Percentiles rank a stretch among this genome's conserved stretches.
phyloP scores from a whole-genome alignment of 2,113 vertebrate genomes.

The Malurus cyaneus region DNA sequence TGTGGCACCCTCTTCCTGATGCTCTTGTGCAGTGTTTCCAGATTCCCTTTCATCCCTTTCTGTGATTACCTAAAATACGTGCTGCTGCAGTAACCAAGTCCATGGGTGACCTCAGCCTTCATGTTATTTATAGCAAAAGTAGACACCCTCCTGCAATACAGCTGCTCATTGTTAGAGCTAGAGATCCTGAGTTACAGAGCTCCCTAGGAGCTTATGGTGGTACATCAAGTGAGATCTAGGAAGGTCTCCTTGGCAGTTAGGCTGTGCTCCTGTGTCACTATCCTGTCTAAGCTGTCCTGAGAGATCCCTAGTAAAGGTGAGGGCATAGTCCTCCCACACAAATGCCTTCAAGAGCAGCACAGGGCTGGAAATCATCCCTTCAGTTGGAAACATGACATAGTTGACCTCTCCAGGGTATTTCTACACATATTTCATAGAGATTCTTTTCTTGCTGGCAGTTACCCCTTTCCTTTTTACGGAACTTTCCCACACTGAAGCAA shows the following conservation, averaged over 20 bases:
- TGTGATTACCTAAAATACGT: neutral
- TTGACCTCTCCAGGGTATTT: neutral
- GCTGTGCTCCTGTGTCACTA: neutral
- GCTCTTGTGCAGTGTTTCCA: neutral
- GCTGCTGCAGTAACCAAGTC: neutral
- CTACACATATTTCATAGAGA: neutral
- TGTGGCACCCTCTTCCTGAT: neutral
- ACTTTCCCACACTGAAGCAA: neutral
- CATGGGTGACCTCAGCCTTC: neutral
- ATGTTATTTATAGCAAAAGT: neutral
- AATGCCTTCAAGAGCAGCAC: neutral
- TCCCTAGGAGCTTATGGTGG: neutral
- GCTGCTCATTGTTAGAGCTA: neutral
- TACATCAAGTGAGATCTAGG: neutral
- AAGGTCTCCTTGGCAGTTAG: neutral
- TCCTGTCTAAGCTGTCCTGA: neutral
- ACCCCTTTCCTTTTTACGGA: neutral
- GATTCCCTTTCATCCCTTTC: neutral
- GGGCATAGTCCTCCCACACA: neutral
- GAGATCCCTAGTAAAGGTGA: neutral
- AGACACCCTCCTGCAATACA: neutral
- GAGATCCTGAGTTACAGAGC: neutral
- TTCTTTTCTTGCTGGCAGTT: neutral
- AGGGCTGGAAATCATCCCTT: neutral
- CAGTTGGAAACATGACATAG: neutral